Evolutionary conservation across 2,113 vertebrate genomes (phyloP).

Genomic region (Semicossyphus pulcher): DNA sequence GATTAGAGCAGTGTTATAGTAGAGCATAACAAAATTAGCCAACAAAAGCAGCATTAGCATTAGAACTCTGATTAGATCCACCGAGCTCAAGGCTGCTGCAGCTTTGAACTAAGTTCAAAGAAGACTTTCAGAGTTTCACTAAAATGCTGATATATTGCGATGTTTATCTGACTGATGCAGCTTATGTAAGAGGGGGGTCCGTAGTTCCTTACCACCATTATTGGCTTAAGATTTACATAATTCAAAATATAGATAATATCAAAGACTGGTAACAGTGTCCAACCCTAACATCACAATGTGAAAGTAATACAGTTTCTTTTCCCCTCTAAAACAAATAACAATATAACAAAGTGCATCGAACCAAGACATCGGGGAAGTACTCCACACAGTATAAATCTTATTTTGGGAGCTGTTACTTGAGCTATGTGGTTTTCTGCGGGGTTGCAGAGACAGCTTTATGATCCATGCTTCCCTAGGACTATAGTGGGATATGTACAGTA

Average conservation of each 20-base stretch:
- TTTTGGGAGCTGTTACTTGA: conserved; percentile 50
- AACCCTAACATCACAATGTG: not conserved
- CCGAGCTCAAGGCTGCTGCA: not conserved
- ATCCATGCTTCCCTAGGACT: conserved; percentile 29
- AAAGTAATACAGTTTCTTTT: not conserved
- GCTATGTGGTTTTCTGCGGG: conserved; percentile 3
- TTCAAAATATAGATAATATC: not conserved
- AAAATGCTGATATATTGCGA: not conserved
- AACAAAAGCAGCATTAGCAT: not conserved
- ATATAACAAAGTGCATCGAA: too few relatives aligned
- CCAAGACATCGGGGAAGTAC: too few relatives aligned
- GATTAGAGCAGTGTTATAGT: conserved; percentile 11
- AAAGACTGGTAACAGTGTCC: too few relatives aligned
- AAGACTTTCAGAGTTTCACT: conserved; percentile 21
- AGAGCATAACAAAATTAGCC: not conserved
- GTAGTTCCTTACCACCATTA: not conserved
- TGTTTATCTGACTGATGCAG: not conserved
- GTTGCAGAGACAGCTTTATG: conserved; percentile 16
- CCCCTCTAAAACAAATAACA: too few relatives aligned
- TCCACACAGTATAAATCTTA: conserved; percentile 26
- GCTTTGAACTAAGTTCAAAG: conserved; percentile 44
- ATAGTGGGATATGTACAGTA: not conserved
- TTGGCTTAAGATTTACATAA: not conserved
- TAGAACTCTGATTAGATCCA: not conserved
- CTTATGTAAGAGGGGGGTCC: not conserved